Percentiles rank a stretch among this genome's conserved stretches.
Evolutionary conservation across 2,888 invertebrate species (phyloP).

Genomic region (Nomada hirtipes): DNA sequence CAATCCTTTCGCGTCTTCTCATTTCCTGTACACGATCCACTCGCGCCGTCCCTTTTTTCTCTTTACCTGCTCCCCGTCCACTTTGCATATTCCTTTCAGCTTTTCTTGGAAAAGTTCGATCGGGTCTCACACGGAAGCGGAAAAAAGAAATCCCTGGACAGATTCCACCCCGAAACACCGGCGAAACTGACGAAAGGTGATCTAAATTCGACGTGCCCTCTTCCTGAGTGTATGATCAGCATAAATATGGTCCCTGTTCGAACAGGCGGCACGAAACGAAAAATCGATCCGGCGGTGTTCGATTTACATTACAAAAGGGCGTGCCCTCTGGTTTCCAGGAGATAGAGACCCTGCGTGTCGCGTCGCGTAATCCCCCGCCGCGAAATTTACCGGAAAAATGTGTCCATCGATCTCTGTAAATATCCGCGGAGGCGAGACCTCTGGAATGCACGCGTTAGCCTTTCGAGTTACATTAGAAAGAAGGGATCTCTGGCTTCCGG

Average conservation of each 20-base stretch:
- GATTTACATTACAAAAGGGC: slow-evolving; percentile 46
- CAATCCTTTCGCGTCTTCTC: background rate
- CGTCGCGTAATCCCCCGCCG: slow-evolving; percentile 26
- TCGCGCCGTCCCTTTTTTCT: background rate
- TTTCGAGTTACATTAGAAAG: slow-evolving; percentile 10
- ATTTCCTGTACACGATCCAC: background rate
- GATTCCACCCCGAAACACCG: background rate
- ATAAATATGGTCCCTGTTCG: slow-evolving; percentile 4
- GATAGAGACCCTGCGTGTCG: slow-evolving; percentile 30
- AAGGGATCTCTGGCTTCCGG: background rate
- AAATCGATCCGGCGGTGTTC: slow-evolving; percentile 41
- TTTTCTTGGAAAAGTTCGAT: background rate
- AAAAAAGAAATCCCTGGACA: background rate
- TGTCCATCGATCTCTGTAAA: slow-evolving; percentile 9
- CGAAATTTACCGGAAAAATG: slow-evolving; percentile 37
- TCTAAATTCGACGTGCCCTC: slow-evolving; percentile 24
- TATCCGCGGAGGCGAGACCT: background rate
- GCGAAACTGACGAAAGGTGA: background rate
- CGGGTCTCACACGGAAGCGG: background rate
- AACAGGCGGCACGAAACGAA: slow-evolving; percentile 9
- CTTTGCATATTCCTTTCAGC: background rate
- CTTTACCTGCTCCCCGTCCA: background rate
- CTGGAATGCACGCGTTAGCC: background rate
- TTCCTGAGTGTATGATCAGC: slow-evolving; percentile 1
- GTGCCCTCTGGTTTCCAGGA: slow-evolving; percentile 19